phyloP scores from a whole-genome alignment of 1,140 invertebrate species.

The Drosophila burlai region DNA sequence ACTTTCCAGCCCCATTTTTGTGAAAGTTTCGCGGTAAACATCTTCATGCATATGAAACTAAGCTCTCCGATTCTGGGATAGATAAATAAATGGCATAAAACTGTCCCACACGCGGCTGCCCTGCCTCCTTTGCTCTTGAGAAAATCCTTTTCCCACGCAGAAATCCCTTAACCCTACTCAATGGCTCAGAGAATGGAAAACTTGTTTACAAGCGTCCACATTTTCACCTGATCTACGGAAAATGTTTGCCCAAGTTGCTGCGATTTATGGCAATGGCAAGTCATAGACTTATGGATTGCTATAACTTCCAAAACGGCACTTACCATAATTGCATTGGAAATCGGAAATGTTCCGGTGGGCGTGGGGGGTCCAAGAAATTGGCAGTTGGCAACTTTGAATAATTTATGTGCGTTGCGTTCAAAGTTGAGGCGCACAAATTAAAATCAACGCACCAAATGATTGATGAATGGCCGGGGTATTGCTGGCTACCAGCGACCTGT shows the following conservation, averaged over 20 bases:
- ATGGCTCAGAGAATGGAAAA: conserved; percentile 45
- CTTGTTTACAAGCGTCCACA: conserved; percentile 77
- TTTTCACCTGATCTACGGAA: conserved; percentile 59
- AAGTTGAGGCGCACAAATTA: conserved; percentile 80
- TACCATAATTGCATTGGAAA: conserved; percentile 79
- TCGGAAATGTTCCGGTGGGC: conserved; percentile 1
- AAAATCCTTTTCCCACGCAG: conserved; percentile 21
- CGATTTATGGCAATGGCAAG: conserved; percentile 75
- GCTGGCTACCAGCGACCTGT: not conserved
- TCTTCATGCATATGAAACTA: conserved; percentile 47
- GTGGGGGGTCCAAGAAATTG: not conserved
- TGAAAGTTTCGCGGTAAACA: conserved; percentile 45
- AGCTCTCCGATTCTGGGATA: conserved; percentile 35
- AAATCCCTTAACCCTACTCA: conserved; percentile 43
- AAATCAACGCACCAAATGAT: conserved; percentile 82
- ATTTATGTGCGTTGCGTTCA: conserved; percentile 72
- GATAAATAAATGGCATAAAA: conserved; percentile 41
- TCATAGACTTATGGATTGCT: conserved; percentile 81
- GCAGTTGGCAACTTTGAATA: conserved; percentile 75
- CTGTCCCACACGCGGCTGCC: conserved; percentile 7
- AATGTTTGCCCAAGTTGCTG: conserved; percentile 62
- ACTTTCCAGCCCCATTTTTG: not conserved
- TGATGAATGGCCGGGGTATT: conserved; percentile 65
- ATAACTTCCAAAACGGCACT: conserved; percentile 75
- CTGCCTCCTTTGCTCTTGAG: not conserved